Percentiles rank a stretch among this genome's conserved stretches.
Conservation (phyloP, 2,888 invertebrate species). For the Caenorhabditis afra region DNA sequence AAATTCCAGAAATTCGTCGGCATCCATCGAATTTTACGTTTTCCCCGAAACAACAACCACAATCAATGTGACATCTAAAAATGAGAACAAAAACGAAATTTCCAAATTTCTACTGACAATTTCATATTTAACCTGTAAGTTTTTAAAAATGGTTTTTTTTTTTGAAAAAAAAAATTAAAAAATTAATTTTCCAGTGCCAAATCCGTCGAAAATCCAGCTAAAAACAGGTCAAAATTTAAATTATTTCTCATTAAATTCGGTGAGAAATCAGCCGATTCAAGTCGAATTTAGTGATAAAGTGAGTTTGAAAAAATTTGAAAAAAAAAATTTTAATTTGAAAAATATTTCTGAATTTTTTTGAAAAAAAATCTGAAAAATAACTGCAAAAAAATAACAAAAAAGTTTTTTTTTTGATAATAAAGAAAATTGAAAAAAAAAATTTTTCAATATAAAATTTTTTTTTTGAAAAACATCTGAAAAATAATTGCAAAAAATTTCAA, state of each 20-base stretch:
- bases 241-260: conserved; percentile 3
- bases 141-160: neutral
- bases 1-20: conserved; percentile 12
- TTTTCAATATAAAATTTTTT: neutral
- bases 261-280: conserved; percentile 24
- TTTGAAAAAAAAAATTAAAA: neutral
- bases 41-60: conserved; percentile 26
- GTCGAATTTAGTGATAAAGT: conserved; percentile 11
- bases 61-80: conserved; percentile 3
- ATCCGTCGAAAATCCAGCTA: neutral
- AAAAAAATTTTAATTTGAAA: neutral
- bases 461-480: neutral
- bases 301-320: no score
- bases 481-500: neutral
- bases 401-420: neutral
- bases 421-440: no score
- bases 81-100: conserved; percentile 4
- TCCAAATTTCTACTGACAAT: conserved; percentile 29
- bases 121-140: conserved; percentile 9
- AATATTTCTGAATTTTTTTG: neutral
- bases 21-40: conserved; percentile 6
- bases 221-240: conserved; percentile 31
- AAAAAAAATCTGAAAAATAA: neutral
- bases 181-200: conserved; percentile 16
- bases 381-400: neutral